Conservation (phyloP, 2,797 vertebrate genomes). For the Ateles fusciceps region DNA sequence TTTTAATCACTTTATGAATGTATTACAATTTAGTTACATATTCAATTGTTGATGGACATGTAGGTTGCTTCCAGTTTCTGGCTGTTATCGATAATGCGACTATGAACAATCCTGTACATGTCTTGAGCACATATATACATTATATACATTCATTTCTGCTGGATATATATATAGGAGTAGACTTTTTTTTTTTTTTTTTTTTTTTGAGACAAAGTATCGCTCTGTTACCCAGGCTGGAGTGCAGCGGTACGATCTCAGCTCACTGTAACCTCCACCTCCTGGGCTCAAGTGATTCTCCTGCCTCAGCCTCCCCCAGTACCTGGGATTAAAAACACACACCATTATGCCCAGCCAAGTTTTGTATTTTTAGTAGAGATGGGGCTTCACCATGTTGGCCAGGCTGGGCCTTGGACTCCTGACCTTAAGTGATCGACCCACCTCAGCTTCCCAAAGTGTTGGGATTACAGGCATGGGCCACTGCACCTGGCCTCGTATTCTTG, state of each 20-base stretch:
- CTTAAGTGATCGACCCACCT: neutral
- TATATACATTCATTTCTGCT: neutral
- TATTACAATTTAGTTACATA: neutral
- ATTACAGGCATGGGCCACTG: neutral
- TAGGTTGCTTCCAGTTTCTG: neutral
- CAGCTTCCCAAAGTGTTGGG: neutral
- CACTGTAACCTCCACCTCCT: neutral
- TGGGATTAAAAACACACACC: neutral
- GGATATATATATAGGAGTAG: neutral
- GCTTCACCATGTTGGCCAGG: neutral
- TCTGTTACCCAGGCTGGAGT: neutral
- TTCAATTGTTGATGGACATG: neutral
- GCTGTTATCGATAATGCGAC: neutral
- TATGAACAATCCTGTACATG: neutral
- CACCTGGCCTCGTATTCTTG: neutral
- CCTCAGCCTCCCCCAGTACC: neutral
- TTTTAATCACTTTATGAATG: conserved; percentile 1
- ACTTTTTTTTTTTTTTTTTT: neutral
- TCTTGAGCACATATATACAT: neutral
- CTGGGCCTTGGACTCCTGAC: neutral
- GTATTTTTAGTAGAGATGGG: neutral
- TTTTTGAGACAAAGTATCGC: neutral
- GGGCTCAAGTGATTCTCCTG: neutral
- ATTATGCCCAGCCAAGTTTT: neutral
- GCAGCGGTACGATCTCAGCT: neutral